Evolutionary conservation across 2,797 vertebrate species (phyloP), one percentile per base, ranked within the genome.

Genomic region (Sebastes baramenuke): DNA sequence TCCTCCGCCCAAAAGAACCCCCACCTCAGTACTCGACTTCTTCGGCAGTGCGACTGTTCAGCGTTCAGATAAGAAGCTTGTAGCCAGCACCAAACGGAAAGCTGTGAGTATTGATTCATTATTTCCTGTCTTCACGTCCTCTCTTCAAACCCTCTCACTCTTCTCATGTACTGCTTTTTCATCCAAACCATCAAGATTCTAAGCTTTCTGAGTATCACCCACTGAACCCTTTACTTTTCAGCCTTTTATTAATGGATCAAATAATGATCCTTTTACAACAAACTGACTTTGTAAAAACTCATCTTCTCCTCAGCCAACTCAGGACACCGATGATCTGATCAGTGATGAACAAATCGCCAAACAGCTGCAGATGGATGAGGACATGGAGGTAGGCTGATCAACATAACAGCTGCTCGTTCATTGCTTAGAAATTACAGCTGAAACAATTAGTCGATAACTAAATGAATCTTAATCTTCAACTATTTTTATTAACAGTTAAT

Each of bases 31-130:
- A 1, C 60, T 96, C 0, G 98, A 98, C 85, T 99, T 94, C 93
- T 99, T 99, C 77, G 98, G 99, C 75, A 95, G 83, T 5, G 86
- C 85, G 5, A 84, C 85, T 2, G 73, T 99, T 67, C 97, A 97
- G 25, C 96, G 98, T 58, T 99, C 98, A 0, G 96, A 96, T 10
- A 99, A 97, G 92, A 99, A 98, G 89, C 96, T 99, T 82, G 98
- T 99, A 25, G 95, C 97, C 72, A 99, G 96, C 91, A 73, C 83
- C 65, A 99, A 97, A 91, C 95, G 96, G 75, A 98, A 97, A 92
- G 95, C 97, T 61, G 98, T 99, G 86, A 97, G 97, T 96, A 20
- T 0, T 49, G 46, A 32, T 69, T 5, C 0, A 36, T 61, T 36
- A 14, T 30, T 16, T 62, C 2, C 10, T 27, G 4, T 58, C 20